phyloP scores from a whole-genome alignment of 2,113 vertebrate genomes.

The Hoplias malabaricus region DNA sequence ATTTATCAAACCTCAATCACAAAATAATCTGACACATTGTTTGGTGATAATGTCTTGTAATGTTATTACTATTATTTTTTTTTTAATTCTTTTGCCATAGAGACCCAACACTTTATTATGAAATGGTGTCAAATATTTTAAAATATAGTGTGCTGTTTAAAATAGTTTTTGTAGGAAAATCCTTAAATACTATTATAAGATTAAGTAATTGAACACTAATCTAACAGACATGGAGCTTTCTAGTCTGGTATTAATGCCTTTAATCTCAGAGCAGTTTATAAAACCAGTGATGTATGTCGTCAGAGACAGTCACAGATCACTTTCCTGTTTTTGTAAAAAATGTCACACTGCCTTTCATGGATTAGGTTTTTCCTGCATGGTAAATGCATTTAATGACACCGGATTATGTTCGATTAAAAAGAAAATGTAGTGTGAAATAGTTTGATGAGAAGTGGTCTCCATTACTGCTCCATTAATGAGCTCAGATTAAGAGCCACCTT shows the following conservation, averaged over 20 bases:
- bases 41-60: not conserved
- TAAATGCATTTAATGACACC: conserved; percentile 63
- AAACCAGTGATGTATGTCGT: conserved; percentile 58
- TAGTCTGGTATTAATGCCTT: conserved; percentile 71
- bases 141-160: conserved; percentile 56
- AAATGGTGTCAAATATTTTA: too few relatives aligned
- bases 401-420: conserved; percentile 28
- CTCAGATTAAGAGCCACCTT: not conserved
- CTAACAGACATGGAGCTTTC: conserved; percentile 67
- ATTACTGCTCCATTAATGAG: not conserved
- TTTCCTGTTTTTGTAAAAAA: conserved; percentile 62
- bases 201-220: conserved; percentile 76
- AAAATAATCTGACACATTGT: not conserved
- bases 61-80: too few relatives aligned
- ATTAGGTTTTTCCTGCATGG: conserved; percentile 61
- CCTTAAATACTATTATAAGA: conserved; percentile 73
- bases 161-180: conserved; percentile 64
- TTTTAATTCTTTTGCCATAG: not conserved
- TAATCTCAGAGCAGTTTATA: conserved; percentile 69
- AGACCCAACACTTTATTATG: not conserved
- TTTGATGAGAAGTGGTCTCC: not conserved
- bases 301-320: conserved; percentile 70
- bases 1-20: not conserved
- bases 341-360: conserved; percentile 63
- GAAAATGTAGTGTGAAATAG: not conserved